phyloP scores from a whole-genome alignment of 2,888 invertebrate species.

The Chymomyza procnemis region DNA sequence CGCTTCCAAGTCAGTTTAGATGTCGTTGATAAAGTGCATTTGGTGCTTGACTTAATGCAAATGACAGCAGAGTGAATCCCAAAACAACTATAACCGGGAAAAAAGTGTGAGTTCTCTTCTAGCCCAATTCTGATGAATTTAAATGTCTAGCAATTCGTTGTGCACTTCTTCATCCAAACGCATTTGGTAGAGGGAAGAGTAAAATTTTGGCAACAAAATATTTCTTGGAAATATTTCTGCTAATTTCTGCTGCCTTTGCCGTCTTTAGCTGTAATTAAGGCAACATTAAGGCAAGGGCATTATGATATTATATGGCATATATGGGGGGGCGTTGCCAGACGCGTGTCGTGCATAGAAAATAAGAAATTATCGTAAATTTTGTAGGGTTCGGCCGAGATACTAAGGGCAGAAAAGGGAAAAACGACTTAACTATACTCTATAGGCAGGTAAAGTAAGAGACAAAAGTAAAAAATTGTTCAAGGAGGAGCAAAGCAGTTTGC shows the following conservation, averaged over 20 bases:
- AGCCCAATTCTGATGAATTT: background rate
- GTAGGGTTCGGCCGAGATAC: too few relatives aligned
- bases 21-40: slow-evolving; percentile 73
- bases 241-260: background rate
- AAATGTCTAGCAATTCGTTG: background rate
- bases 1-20: slow-evolving; percentile 55
- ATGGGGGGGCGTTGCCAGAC: background rate
- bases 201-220: background rate
- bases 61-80: slow-evolving; percentile 39
- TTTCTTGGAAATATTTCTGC: background rate
- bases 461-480: too few relatives aligned
- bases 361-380: background rate
- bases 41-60: slow-evolving; percentile 55
- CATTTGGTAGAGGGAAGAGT: background rate
- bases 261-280: background rate
- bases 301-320: background rate
- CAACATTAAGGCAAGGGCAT: slow-evolving; percentile 15
- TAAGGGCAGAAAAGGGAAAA: too few relatives aligned
- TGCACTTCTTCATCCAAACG: background rate
- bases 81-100: background rate
- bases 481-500: too few relatives aligned
- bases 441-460: too few relatives aligned
- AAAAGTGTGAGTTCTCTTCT: background rate
- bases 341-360: background rate
- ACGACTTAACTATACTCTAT: too few relatives aligned